Percentiles rank a stretch among this genome's conserved stretches.
These are phyloP conservation scores for Darevskia nairensis DNA, from an alignment of 2,797 vertebrate genomes.

Conservation along the genomic window DNA sequence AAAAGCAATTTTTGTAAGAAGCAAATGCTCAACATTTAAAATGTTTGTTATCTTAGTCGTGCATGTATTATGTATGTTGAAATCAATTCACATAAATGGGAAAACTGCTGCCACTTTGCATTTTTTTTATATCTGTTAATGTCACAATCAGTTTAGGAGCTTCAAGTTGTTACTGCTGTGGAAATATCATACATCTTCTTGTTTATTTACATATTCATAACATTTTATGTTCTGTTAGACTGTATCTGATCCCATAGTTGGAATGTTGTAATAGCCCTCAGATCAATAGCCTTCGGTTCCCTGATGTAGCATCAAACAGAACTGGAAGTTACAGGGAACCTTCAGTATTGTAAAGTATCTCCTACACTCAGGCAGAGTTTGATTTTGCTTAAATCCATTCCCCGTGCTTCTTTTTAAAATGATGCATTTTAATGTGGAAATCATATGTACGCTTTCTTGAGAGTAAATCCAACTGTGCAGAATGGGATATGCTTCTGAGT, in stretches of 20 bases:
- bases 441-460: background rate
- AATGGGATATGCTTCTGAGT: background rate
- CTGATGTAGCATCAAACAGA: background rate
- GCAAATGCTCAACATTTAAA: background rate
- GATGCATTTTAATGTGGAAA: background rate
- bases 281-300: background rate
- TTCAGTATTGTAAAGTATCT: background rate
- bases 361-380: background rate
- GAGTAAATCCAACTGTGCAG: background rate
- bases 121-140: background rate
- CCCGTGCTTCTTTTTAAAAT: background rate
- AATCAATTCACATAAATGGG: background rate
- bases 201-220: background rate
- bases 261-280: background rate
- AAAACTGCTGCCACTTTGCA: background rate
- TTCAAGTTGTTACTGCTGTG: slow-evolving; percentile 10
- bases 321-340: background rate
- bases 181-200: slow-evolving; percentile 10
- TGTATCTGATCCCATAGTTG: background rate
- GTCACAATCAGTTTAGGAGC: background rate
- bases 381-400: background rate
- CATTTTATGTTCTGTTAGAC: background rate
- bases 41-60: background rate
- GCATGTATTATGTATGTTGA: background rate
- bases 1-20: background rate